Evolutionary conservation across 1,140 invertebrate genomes (phyloP), one percentile per base, ranked within the genome.

Genomic region (Philopotamus ludificatus): DNA sequence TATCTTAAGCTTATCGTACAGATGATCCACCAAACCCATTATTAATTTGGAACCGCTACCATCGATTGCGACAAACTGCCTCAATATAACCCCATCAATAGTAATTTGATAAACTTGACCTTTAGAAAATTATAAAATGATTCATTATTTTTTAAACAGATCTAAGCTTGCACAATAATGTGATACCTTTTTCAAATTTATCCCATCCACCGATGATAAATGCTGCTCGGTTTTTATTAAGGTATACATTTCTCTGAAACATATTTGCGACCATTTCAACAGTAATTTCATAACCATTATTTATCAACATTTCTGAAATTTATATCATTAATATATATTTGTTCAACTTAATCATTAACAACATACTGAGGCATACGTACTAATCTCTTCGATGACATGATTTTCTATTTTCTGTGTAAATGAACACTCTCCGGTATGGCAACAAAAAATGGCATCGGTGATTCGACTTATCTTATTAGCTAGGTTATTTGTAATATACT

Each of bases 31-130:
- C 73, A 91, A 98, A 50, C 97, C 97, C 79, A 95, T 97, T 9
- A 99, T 88, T 74, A 95, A 99, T n/a, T 88, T 90, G 28, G 94
- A 97, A 26, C 98, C 98, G 7, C 96, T 98, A 1, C 98, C 98
- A 53, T 94, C 95, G 72, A 95, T 93, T 0, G 92, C 87, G 45
- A 94, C 86, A n/a, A 87, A 83, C 75, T 97, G 92, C 39, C 93
- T 85, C 10, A 91, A 85, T 26, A 94, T 85, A 93, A 98, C 98
- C 7, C 97, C 97, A 62, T 96, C 95, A 58, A 97, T 79, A 2
- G 95, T 93, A 63, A 98, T 85, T 21, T 85, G 87, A 75, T 94
- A 98, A 23, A 98, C 90, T 86, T 95, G 85, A 57, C 85, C 78
- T 81, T 69, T 71, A 67, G 68, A 63, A 68, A 62, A 50, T n/a